phyloP scores from a whole-genome alignment of 2,113 vertebrate species.

The zebrafish (Danio rerio) region GRCz12tu NC_133194.1:16627001-16627500 shows the following conservation, averaged over 20 bases:
- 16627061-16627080: background rate
- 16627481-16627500: background rate
- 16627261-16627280: background rate
- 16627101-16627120: conserved; percentile 66
- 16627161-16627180: background rate
- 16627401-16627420: conserved; percentile 5
- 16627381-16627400: background rate
- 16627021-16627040: background rate
- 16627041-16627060: background rate
- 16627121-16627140: conserved; percentile 65
- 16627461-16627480: background rate
- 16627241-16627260: background rate
- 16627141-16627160: conserved; percentile 50
- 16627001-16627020: background rate
- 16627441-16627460: background rate
- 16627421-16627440: background rate
- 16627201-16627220: background rate
- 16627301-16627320: conserved; percentile 58
- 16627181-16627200: background rate
- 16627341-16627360: background rate
- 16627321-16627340: conserved; percentile 17
- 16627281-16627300: conserved; percentile 6
- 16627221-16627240: conserved; percentile 16
- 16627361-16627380: conserved; percentile 29
- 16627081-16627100: conserved; percentile 47